Conservation (phyloP, 2,113 vertebrate genomes). For the Urocitellus parryii region DNA sequence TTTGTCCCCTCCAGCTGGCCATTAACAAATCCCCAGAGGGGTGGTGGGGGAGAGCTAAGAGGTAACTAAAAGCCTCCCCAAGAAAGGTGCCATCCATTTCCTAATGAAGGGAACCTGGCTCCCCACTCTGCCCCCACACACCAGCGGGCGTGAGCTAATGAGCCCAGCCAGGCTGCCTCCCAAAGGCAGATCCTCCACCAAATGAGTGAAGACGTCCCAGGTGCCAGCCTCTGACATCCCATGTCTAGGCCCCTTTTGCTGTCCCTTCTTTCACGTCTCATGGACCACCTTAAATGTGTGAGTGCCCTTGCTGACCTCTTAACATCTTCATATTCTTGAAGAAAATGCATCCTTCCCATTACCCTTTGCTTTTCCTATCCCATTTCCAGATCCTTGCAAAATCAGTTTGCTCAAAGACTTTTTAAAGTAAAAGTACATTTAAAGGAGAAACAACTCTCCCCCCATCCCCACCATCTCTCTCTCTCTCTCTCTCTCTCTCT, state of each 20-base stretch:
- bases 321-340: not conserved
- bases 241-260: too few species aligned
- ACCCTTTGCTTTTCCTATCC: not conserved
- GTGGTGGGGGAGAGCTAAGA: not conserved
- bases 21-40: not conserved
- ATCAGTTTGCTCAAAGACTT: not conserved
- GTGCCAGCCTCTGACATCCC: not conserved
- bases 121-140: not conserved
- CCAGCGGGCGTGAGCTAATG: not conserved
- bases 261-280: not conserved
- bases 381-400: not conserved
- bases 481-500: not conserved
- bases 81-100: not conserved
- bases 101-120: not conserved
- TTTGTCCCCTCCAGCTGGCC: not conserved
- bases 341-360: not conserved
- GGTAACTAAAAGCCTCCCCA: conserved; percentile 38
- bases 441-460: not conserved
- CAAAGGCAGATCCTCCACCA: not conserved
- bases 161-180: not conserved
- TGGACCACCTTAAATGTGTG: not conserved
- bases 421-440: not conserved
- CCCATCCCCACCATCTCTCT: not conserved
- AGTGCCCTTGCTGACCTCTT: not conserved
- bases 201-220: not conserved